phyloP scores from a whole-genome alignment of 1,140 invertebrate species.

The Zaprionus ghesquierei region DNA sequence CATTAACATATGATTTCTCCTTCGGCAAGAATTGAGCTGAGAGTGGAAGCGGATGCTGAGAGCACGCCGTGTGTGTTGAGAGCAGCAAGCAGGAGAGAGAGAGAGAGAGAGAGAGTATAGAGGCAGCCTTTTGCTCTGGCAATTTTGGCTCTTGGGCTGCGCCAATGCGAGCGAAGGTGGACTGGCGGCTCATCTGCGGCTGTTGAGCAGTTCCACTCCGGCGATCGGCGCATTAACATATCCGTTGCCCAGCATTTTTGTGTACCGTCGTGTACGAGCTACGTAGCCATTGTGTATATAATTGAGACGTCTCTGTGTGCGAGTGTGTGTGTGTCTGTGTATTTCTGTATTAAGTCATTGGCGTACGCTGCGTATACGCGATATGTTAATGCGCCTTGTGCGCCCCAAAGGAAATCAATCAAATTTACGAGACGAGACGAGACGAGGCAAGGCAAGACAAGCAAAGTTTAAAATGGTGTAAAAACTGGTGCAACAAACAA shows the following conservation, averaged over 20 bases:
- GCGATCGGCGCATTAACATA: slow-evolving; percentile 80
- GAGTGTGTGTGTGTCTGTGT: slow-evolving; percentile 43
- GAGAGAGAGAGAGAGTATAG: background rate
- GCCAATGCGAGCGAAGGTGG: slow-evolving; percentile 8
- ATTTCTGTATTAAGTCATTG: slow-evolving; percentile 20
- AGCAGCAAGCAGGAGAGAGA: background rate
- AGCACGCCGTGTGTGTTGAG: background rate
- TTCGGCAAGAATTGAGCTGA: slow-evolving; percentile 29
- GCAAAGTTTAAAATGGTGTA: background rate
- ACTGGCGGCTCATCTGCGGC: slow-evolving; percentile 14
- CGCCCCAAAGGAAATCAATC: slow-evolving; percentile 57
- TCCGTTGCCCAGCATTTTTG: slow-evolving; percentile 71
- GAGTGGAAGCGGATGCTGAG: slow-evolving; percentile 2
- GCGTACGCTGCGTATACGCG: slow-evolving; percentile 58
- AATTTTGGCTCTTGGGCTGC: slow-evolving; percentile 29
- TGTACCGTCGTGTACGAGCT: slow-evolving; percentile 10
- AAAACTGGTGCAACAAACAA: slow-evolving; percentile 28
- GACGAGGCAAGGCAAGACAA: slow-evolving; percentile 1
- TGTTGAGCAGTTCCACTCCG: slow-evolving; percentile 80
- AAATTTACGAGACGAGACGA: slow-evolving; percentile 24
- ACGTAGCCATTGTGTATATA: slow-evolving; percentile 48
- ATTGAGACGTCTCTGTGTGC: slow-evolving; percentile 11
- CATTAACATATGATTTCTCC: slow-evolving; percentile 69
- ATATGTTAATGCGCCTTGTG: slow-evolving; percentile 44
- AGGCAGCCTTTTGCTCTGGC: slow-evolving; percentile 6